Conservation (phyloP, 2,888 invertebrate genomes). For the Idaea dimidiata region DNA sequence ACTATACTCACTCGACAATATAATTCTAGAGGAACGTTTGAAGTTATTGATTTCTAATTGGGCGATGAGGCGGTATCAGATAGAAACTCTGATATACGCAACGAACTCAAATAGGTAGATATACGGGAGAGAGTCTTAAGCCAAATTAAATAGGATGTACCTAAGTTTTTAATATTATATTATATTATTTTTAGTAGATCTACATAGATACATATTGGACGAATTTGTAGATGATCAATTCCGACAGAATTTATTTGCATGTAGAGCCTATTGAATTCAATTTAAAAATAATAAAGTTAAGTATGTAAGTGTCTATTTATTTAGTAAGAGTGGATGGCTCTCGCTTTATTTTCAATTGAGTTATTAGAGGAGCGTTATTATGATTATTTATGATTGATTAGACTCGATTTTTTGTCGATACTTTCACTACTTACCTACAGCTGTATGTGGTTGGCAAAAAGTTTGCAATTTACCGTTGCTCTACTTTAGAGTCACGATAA, state of each 20-base stretch:
- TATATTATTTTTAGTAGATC: too few relatives aligned
- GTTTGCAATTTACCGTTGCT: slow-evolving; percentile 61
- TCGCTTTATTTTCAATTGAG: slow-evolving; percentile 36
- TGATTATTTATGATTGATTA: slow-evolving; percentile 12
- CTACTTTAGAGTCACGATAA: slow-evolving; percentile 59
- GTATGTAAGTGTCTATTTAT: slow-evolving; percentile 10
- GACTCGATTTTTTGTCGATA: slow-evolving; percentile 38
- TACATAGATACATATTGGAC: too few relatives aligned
- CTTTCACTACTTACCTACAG: slow-evolving; percentile 62
- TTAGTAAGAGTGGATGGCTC: slow-evolving; percentile 26
- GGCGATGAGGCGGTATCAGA: slow-evolving; percentile 39
- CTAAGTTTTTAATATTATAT: too few relatives aligned
- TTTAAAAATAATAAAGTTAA: slow-evolving; percentile 38
- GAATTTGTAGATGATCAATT: slow-evolving; percentile 8
- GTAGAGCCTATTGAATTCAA: slow-evolving; percentile 43
- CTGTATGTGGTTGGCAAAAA: slow-evolving; percentile 47
- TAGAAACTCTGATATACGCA: slow-evolving; percentile 38
- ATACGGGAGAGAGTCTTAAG: too few relatives aligned
- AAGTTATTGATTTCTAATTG: slow-evolving; percentile 50
- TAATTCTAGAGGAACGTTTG: slow-evolving; percentile 37
- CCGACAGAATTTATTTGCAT: slow-evolving; percentile 35
- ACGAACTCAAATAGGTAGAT: slow-evolving; percentile 20
- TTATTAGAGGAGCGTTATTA: slow-evolving; percentile 32
- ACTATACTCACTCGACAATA: slow-evolving; percentile 30
- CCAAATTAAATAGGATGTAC: too few relatives aligned